Evolutionary conservation across 2,888 invertebrate species (phyloP), one percentile per base, ranked within the genome.

Genomic region (Geotrupes spiniger): DNA sequence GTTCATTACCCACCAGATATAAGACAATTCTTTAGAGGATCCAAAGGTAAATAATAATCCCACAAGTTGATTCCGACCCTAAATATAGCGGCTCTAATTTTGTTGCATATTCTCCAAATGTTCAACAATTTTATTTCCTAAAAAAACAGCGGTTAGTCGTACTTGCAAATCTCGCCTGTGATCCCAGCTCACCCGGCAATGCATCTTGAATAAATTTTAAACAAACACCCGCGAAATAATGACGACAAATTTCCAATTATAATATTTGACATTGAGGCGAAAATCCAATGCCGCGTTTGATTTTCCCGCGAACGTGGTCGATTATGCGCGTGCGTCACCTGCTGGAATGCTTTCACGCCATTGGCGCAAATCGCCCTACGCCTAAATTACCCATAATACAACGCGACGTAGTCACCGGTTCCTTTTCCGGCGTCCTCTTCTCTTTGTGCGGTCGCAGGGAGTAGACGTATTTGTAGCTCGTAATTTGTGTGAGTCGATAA

Each of bases 41-140:
- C 89, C 40, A 85, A 74, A 6, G 81, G 79, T 28, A 77, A 75
- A 68, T 85, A 85, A 74, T 83, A 85, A 59, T 83, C 79, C 78
- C 84, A 84, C 36, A 89, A 74, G 73, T 84, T 82, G 57, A 87
- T 78, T 9, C 84, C 84, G 58, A 84, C 80, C 54, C 86, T 81
- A 72, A 85, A 87, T 47, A 83, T 80, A 2, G 86, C 84, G 10
- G 85, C 83, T 53, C 87, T 82, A 67, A 89, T 86, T 78, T 89
- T 89, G 72, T 88, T 87, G 74, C 87, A 88, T 15, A 84, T 84
- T 64, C 85, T 80, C 88, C 89, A 88, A 44, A 88, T 81, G 70
- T 86, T 84, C 37, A 82, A 79, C 52, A 87, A 73, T 45, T 72
- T 73, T 42, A 74, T 63, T 66, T 73, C 60, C 71, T 72, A 52